A percentile compares a stretch with the other conserved stretches of the same genome.
phyloP scores from a whole-genome alignment of 2,797 vertebrate species.

The Gymnothorax javanicus region DNA sequence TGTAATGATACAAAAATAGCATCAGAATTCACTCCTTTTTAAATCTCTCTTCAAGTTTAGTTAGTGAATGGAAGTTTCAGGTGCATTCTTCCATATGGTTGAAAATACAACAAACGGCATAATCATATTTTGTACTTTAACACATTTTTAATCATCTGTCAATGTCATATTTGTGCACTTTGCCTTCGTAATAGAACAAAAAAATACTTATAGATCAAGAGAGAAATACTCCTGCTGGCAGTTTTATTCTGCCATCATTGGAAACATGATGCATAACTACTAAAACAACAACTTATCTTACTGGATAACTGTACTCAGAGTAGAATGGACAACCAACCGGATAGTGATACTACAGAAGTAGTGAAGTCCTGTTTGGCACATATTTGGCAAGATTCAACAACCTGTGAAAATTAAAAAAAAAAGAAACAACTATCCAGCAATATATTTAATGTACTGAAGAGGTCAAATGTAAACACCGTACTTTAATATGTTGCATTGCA shows the following conservation, averaged over 20 bases:
- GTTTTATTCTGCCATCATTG: neutral
- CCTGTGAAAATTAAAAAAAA: too few species aligned
- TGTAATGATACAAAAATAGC: neutral
- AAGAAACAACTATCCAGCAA: too few species aligned
- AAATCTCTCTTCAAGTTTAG: neutral
- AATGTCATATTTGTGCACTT: neutral
- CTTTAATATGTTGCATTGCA: too few species aligned
- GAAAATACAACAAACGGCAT: neutral
- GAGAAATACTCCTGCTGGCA: neutral
- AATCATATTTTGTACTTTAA: neutral
- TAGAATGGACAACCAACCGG: neutral
- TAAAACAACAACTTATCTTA: neutral
- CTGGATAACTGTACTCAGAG: neutral
- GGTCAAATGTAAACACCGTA: too few species aligned
- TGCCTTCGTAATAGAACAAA: neutral
- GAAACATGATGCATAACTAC: neutral
- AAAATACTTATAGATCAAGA: neutral
- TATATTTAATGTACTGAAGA: too few species aligned
- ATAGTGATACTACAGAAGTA: neutral
- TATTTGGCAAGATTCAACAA: neutral
- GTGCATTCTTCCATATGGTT: neutral
- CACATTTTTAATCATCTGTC: neutral
- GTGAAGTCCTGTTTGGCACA: neutral
- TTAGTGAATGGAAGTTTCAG: neutral
- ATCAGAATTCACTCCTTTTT: neutral